These are phyloP conservation scores for Pelodytes ibericus DNA, from an alignment of 2,797 vertebrate genomes.

Conservation along the genomic window DNA sequence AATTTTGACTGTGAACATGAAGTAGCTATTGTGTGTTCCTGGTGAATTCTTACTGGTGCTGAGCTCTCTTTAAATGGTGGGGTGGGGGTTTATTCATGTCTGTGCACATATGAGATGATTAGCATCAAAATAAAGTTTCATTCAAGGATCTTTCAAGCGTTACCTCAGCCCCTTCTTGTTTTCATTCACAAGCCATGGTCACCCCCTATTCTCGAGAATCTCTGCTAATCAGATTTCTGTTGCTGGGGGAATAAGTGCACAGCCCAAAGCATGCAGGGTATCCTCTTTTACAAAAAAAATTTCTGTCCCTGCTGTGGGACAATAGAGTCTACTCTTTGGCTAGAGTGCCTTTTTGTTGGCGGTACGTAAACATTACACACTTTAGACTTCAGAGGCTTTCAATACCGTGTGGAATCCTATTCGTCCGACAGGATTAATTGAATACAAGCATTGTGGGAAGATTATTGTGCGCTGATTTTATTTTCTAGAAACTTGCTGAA, in stretches of 20 bases:
- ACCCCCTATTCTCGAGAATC: not conserved
- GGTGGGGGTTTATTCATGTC: not conserved
- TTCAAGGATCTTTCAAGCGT: not conserved
- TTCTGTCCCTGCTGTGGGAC: not conserved
- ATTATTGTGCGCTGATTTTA: not conserved
- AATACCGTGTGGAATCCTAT: not conserved
- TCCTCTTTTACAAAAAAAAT: not conserved
- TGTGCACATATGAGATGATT: not conserved
- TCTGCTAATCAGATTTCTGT: conserved; percentile 19
- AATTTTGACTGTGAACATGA: too few species aligned
- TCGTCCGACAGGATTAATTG: not conserved
- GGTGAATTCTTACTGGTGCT: too few species aligned
- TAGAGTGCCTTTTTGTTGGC: conserved; percentile 1
- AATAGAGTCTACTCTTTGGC: not conserved
- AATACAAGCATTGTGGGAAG: not conserved
- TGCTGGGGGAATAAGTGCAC: conserved; percentile 10
- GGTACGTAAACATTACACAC: conserved; percentile 1
- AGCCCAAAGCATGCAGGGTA: not conserved
- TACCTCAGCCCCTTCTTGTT: not conserved
- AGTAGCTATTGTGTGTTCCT: too few species aligned
- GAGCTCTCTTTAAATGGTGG: not conserved
- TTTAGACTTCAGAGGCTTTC: too few species aligned
- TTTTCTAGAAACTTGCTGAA: not conserved
- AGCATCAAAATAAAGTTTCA: conserved; percentile 8
- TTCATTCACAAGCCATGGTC: not conserved